Base-by-base conservation (phyloP, 2,797 vertebrate species). In the Phaenicophaeus curvirostris region DNA sequence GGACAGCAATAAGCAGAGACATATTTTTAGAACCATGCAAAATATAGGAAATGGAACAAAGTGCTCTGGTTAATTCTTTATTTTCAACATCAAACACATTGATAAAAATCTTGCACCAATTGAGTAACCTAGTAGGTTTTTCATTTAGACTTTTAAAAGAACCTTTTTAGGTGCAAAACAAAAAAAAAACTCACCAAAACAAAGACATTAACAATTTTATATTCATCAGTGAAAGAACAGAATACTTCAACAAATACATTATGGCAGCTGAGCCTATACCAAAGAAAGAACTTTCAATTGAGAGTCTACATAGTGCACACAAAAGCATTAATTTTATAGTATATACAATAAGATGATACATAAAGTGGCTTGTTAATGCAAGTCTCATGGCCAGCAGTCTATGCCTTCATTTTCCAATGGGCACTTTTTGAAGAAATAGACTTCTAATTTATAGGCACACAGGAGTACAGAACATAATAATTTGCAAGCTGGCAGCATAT, bases 1-100 rank as follows among this genome's bases (percentile, higher is more conserved):
- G 48, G 48, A 62, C 81, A 85, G 68, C 19, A 58, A 9, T 23
- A 44, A 53, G 41, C 25, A 58, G 58, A 37, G 72, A 85, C 76
- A 31, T 53, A 42, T 72, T 58, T 81, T 81, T 55, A 17, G 46
- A 71, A 42, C 21, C 27, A 21, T 30, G 24, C 61, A 77, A 71
- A 89, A 92, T 27, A 88, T 27, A 90, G 72, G 17, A 86, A 76
- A 59, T 42, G 7, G 62, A 93, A 83, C 15, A 41, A 53, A 44
- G 44, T 78, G 31, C 69, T 97, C 82, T 71, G 54, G 89, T 96
- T 95, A 85, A 89, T 95, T 97, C 73, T 98, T 97, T 98, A 98
- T 98, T 98, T 98, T 96, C 90, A 96, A 98, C 98, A 97, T 96
- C 97, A 97, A 98, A 97, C 94, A 97, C 88, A 88, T 83, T 94